Evolutionary conservation across 2,113 vertebrate genomes (phyloP).

Genomic region (Apaloderma vittatum): DNA sequence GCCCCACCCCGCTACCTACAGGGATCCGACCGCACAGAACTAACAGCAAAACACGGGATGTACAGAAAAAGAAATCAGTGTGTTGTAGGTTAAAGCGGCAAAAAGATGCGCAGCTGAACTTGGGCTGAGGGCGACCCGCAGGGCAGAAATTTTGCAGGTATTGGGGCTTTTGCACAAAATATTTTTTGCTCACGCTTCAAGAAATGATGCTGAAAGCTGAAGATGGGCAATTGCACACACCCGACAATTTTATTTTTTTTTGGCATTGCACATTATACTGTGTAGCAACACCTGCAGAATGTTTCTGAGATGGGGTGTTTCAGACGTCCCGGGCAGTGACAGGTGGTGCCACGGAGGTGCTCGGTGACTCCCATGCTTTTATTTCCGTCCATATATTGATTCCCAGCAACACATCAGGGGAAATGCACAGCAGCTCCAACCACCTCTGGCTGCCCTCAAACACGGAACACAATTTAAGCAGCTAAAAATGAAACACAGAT

Average conservation of each 20-base stretch:
- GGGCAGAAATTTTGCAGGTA: not conserved
- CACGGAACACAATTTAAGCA: not conserved
- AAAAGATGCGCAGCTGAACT: accelerated
- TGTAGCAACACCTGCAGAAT: not conserved
- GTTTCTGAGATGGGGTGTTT: not conserved
- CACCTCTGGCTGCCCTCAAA: not conserved
- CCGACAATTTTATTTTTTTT: accelerated
- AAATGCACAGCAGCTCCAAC: not conserved
- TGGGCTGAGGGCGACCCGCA: not conserved
- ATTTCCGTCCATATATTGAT: not conserved
- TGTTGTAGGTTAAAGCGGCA: accelerated
- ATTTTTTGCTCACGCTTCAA: not conserved
- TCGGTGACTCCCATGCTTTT: not conserved
- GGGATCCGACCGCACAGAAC: not conserved
- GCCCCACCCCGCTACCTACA: not conserved
- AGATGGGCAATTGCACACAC: not conserved
- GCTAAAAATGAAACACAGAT: not conserved
- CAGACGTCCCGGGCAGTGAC: not conserved
- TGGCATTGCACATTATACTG: accelerated
- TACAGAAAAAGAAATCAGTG: accelerated
- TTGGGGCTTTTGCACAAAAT: not conserved
- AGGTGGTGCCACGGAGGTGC: not conserved
- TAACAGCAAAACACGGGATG: accelerated
- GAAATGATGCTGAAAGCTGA: not conserved
- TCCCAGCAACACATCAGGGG: not conserved